Base-by-base conservation (phyloP, 2,888 invertebrate genomes). In the Steromphala cineraria region DNA sequence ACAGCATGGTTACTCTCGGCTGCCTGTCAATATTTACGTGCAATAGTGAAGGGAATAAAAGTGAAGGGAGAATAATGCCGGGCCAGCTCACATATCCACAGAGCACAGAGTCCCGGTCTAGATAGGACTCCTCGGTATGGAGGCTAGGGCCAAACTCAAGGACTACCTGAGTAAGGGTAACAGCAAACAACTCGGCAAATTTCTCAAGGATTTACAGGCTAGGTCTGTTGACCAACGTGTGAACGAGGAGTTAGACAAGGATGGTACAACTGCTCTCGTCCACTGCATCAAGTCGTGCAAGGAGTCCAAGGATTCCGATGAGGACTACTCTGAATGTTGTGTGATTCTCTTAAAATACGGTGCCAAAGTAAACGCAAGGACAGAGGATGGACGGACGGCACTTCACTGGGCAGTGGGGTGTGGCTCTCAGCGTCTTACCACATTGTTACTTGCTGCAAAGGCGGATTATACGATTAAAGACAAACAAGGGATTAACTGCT, bases 401-500 rank as follows among this genome's bases (percentile, higher is more conserved):
- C 80, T 89, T 21, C 82, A 83, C 21, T 87, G 85, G 85, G 86
- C 89, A 17, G 88, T 87, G 52, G 67, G 75, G 8, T 71, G 85
- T 62, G 84, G 84, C 46, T 86, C 85, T 78, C 56, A 75, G 4
- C 62, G 67, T 15, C 84, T 86, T 21, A 84, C 84, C 8, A 75
- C 77, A 24, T 31, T 79, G 24, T 75, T 89, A 19, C 55, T 88
- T 56, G 74, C 85, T n/a, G 80, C 82, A 71, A 85, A 86, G 53
- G 87, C 87, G 2, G 85, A 87, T 67, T 67, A 82, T n/a, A 75
- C 75, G 13, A 67, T 87, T 10, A 62, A 71, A 7, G 88, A 89
- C 74, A 85, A 88, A 75, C 86, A 88, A 75, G 88, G 86, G 8
- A 62, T 76, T 24, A 85, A 82, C 28, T 82, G 86, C 0, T 84